Percentiles rank a stretch among this genome's conserved stretches.
Evolutionary conservation across 2,113 vertebrate species (phyloP).

Genomic region (Etheostoma cragini): DNA sequence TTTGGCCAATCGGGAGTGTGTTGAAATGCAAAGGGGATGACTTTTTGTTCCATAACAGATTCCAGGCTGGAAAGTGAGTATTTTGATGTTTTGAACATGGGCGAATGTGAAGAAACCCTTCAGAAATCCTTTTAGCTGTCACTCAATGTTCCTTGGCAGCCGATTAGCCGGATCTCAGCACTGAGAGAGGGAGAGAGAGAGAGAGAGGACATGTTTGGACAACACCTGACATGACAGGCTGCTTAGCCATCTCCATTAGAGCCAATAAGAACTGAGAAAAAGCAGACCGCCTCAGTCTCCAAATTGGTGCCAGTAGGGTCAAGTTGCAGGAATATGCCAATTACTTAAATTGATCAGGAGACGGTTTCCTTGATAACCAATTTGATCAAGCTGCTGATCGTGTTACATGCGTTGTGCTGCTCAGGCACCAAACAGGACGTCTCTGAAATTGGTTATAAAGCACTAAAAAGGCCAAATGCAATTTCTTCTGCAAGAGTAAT

Average conservation of each 20-base stretch:
- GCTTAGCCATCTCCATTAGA: conserved; percentile 92
- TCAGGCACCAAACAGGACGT: conserved; percentile 81
- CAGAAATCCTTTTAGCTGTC: conserved; percentile 65
- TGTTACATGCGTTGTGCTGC: conserved; percentile 87
- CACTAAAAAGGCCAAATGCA: conserved; percentile 89
- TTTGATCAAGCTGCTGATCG: conserved; percentile 94
- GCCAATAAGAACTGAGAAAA: conserved; percentile 95
- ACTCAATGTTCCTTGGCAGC: conserved; percentile 54
- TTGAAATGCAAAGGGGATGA: neutral
- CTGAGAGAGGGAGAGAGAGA: conserved; percentile 10
- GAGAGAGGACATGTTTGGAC: conserved; percentile 65
- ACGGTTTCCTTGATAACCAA: conserved; percentile 96
- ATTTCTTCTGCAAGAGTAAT: conserved; percentile 89
- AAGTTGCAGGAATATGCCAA: conserved; percentile 99
- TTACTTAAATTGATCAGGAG: conserved; percentile 99
- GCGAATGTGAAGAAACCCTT: conserved; percentile 48
- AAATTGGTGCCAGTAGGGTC: conserved; percentile 93
- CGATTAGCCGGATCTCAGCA: conserved; percentile 46
- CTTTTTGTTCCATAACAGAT: conserved; percentile 21
- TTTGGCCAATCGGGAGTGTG: neutral
- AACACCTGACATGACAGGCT: conserved; percentile 84
- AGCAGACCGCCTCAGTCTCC: conserved; percentile 87
- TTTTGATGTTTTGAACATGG: conserved; percentile 30
- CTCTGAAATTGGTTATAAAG: conserved; percentile 85
- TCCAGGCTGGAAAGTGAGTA: conserved; percentile 11